These are phyloP conservation scores for Parnassius mnemosyne DNA, from an alignment of 2,888 invertebrate genomes.

Conservation along the genomic window DNA sequence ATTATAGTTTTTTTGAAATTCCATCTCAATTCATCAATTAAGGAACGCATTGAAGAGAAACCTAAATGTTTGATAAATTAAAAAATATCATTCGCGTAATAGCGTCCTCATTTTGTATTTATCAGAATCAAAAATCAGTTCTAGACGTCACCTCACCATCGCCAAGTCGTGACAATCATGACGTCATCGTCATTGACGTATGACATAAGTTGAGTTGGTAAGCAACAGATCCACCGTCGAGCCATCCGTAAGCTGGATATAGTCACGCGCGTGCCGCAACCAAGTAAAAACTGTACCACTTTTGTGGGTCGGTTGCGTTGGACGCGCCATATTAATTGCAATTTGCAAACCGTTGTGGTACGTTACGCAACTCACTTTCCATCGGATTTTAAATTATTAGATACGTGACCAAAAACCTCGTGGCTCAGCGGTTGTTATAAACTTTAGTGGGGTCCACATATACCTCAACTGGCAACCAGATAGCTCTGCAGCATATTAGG, in stretches of 20 bases:
- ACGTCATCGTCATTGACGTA: background rate
- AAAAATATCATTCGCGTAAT: no score
- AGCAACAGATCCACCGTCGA: background rate
- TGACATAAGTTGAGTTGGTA: conserved; percentile 11
- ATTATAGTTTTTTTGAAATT: no score
- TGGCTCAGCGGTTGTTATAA: background rate
- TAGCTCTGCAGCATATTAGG: no score
- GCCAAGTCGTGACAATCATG: background rate
- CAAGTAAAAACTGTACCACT: conserved; percentile 13
- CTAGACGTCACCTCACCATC: no score
- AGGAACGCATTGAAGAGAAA: no score
- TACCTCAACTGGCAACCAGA: no score
- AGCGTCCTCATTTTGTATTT: no score
- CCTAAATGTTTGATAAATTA: no score
- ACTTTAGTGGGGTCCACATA: background rate
- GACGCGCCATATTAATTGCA: conserved; percentile 38
- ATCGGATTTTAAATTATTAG: conserved; percentile 25
- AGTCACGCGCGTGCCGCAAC: conserved; percentile 19
- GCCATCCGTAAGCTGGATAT: conserved; percentile 19
- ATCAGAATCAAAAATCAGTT: no score
- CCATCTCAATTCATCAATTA: no score
- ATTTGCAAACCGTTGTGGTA: conserved; percentile 36
- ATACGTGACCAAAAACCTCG: background rate
- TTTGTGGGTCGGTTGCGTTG: conserved; percentile 35
- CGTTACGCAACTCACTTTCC: conserved; percentile 43